Evolutionary conservation across 2,113 vertebrate species (phyloP), one percentile per base, ranked within the genome.

Genomic region (Speoplatyrhinus poulsoni): DNA sequence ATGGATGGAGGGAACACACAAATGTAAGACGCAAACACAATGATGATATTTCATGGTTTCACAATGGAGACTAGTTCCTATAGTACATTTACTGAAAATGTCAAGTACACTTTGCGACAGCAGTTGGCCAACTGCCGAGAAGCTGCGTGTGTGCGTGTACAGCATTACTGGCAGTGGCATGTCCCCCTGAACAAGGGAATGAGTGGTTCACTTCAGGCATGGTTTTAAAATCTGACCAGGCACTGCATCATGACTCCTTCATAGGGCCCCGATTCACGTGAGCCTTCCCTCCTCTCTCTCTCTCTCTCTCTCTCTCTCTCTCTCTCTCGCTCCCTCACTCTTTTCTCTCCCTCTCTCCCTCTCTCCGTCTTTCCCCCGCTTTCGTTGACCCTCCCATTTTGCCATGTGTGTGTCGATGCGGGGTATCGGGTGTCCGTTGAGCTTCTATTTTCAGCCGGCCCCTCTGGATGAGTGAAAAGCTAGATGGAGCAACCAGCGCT

Each of bases 401-500:
- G 76, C 95, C 92, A 65, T 96, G 90, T 6, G 3, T 41, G 36
- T 41, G 36, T 41, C 0, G 36, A 3, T 5, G 36, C 5, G 87
- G 90, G 90, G 85, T 96, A 94, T 98, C 95, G 89, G 81, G 81
- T 97, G 89, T 94, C 95, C 79, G 68, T 75, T 52, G 75, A 72
- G 71, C 90, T 90, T 91, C 94, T 98, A 97, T 98, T 96, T 98
- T 96, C 93, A 94, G 94, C 81, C 85, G 93, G 88, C 85, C 89
- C 89, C 52, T 91, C 88, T 94, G 92, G 92, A 93, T 94, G 93
- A 94, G 94, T 93, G 91, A 90, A 94, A 93, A 88, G 89, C 91
- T 92, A 92, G 93, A 95, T 91, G 91, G 92, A 92, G 85, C 88
- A 72, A 86, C 84, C 91, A 74, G 68, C 90, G 73, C 82, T 87